These are phyloP conservation scores for Larimichthys crocea DNA, from an alignment of 2,113 vertebrate genomes.

Conservation along the genomic window DNA sequence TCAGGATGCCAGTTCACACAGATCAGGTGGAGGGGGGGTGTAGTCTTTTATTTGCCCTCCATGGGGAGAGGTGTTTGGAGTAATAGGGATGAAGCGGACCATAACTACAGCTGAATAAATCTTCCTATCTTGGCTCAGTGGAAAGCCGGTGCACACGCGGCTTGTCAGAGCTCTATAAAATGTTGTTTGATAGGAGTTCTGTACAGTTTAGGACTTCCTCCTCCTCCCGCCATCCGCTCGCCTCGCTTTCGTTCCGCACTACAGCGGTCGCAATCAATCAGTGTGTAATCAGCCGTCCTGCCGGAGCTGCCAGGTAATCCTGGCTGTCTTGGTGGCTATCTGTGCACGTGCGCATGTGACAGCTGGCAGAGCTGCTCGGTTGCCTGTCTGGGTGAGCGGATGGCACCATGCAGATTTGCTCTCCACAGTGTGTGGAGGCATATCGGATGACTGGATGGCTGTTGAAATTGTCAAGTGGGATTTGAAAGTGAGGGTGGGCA, in stretches of 20 bases:
- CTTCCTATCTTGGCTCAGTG: conserved; percentile 71
- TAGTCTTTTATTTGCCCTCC: conserved; percentile 75
- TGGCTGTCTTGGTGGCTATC: conserved; percentile 68
- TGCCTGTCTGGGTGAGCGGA: conserved; percentile 54
- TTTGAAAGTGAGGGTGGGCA: conserved; percentile 30
- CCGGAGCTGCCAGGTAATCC: conserved; percentile 79
- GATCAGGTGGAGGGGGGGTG: conserved; percentile 63
- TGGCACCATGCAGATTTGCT: conserved; percentile 56
- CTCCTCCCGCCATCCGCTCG: conserved; percentile 45
- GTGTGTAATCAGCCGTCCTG: conserved; percentile 79
- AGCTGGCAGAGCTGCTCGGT: conserved; percentile 67
- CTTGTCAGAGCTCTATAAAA: conserved; percentile 73
- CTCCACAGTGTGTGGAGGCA: conserved; percentile 39
- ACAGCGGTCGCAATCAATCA: conserved; percentile 81
- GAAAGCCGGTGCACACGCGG: conserved; percentile 54
- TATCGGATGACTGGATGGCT: conserved; percentile 55
- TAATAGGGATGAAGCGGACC: conserved; percentile 75
- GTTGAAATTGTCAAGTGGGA: conserved; percentile 61
- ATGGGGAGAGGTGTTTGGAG: conserved; percentile 64
- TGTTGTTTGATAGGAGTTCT: conserved; percentile 75
- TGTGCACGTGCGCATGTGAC: conserved; percentile 57
- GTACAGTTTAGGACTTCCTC: conserved; percentile 70
- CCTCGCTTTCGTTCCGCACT: conserved; percentile 50
- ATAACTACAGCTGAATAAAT: conserved; percentile 79
- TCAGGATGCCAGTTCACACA: conserved; percentile 68